Conservation (phyloP, 30 jellyfish, hydroid and myxozoan genomes). For the Hydractinia symbiolongicarpus region DNA sequence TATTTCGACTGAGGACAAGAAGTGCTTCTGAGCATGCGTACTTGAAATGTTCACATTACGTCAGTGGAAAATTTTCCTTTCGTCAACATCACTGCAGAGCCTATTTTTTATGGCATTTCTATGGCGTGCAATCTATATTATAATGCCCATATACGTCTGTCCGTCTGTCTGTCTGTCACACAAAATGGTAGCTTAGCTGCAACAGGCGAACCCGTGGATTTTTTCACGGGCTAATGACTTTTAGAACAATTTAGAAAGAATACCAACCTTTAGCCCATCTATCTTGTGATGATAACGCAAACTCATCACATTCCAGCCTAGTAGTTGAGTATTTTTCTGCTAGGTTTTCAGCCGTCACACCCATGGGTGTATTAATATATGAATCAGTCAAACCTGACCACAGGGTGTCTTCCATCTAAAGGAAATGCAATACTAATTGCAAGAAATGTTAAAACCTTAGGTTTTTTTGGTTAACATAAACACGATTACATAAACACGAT, state of each 20-base stretch:
- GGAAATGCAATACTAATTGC: not conserved
- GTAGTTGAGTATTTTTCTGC: conserved; percentile 73
- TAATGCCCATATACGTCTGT: no score
- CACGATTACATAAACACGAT: no score
- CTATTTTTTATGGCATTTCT: not conserved
- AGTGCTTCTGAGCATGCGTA: no score
- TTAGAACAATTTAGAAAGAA: not conserved
- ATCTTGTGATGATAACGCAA: conserved; percentile 82
- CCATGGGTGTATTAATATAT: conserved; percentile 69
- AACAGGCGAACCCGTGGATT: no score
- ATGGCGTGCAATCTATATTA: not conserved
- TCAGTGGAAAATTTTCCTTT: no score
- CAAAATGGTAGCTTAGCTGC: no score
- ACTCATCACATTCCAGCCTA: conserved; percentile 74
- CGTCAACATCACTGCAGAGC: not conserved
- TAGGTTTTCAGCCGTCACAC: conserved; percentile 86
- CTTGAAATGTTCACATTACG: no score
- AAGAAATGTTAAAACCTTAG: no score
- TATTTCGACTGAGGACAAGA: no score
- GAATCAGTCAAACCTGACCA: conserved; percentile 96
- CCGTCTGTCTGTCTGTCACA: no score
- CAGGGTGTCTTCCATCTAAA: conserved; percentile 74
- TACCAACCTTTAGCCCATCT: conserved; percentile 79
- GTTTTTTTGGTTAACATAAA: no score
- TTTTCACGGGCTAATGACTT: no score